A percentile compares a stretch with the other conserved stretches of the same genome.
Conservation (phyloP, 1,140 invertebrate genomes). For the Argopecten irradians region DNA sequence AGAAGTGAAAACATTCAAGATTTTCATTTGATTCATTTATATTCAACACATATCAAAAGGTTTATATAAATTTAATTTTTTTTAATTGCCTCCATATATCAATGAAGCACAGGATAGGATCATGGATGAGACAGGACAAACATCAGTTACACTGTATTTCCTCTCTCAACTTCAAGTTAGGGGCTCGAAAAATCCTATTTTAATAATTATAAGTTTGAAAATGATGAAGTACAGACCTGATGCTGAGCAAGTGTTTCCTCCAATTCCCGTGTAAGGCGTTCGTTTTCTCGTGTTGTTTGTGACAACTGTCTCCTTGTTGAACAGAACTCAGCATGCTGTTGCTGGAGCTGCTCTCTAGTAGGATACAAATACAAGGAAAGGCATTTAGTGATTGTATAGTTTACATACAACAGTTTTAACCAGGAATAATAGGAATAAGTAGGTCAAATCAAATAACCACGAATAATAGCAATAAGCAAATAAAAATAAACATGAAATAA, state of each 20-base stretch:
- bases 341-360: constrained; percentile 67
- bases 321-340: constrained; percentile 67
- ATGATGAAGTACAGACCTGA: constrained; percentile 43
- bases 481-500: no score
- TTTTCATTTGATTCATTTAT: neutral
- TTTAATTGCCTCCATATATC: no score
- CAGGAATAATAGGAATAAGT: neutral
- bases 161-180: neutral
- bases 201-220: neutral
- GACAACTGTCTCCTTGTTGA: constrained; percentile 61
- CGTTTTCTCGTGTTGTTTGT: constrained; percentile 61
- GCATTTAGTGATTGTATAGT: neutral
- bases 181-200: neutral
- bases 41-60: no score
- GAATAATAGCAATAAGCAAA: neutral
- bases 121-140: neutral
- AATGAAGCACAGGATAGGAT: neutral
- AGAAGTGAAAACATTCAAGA: neutral
- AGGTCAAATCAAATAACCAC: neutral
- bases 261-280: constrained; percentile 59
- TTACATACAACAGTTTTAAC: neutral
- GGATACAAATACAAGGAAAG: neutral
- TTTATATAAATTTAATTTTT: no score
- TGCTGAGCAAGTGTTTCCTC: constrained; percentile 57
- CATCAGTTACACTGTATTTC: neutral